Base-by-base conservation (phyloP, 2,797 vertebrate genomes). In the Muscicapa comitata region DNA sequence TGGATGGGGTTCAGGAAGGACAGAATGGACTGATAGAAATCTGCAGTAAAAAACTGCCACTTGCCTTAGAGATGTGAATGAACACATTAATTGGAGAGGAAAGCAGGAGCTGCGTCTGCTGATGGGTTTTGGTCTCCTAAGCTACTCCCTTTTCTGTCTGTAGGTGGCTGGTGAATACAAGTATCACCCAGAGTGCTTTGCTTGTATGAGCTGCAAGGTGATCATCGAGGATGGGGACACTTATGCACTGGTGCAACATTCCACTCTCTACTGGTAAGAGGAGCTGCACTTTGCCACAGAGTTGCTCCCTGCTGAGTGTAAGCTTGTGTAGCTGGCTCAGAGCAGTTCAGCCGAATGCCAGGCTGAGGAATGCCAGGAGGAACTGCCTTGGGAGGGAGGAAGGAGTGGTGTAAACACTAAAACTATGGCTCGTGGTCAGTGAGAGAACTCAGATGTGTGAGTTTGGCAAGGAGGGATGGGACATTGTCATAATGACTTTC, bases 141-240 rank as follows among this genome's bases (percentile, higher is more conserved):
- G 72, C 83, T 89, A 75, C 82, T 89, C 87, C 87, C 50, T 65
- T 57, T 90, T 86, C 91, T 79, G 89, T 90, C 94, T 96, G 73
- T 98, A 99, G 99, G 99, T 99, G 97, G 99, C 99, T 2, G 99
- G 99, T 47, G 99, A 99, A 86, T 99, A 99, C 98, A 99, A 99
- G 97, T 99, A 99, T 97, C 99, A 99, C 96, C 99, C 99, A 0
- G 99, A 99, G 95, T 99, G 99, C 97, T 99, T 99, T 76, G 98
- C 99, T n/a, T 99, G 99, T 90, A 98, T 99, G 98, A 99, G 98
- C 97, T 99, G 99, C 98, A 99, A 98, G 96, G 99, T 99, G 97
- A 98, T 99, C 96, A 99, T 99, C 31, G 99, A 99, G 76, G 99
- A 99, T 91, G 97, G 98, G 63, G 99, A 99, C 70, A 99, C 99